Percentiles rank a stretch among this genome's conserved stretches.
Conservation (phyloP, 2,113 vertebrate genomes). For the Otocyon megalotis region DNA sequence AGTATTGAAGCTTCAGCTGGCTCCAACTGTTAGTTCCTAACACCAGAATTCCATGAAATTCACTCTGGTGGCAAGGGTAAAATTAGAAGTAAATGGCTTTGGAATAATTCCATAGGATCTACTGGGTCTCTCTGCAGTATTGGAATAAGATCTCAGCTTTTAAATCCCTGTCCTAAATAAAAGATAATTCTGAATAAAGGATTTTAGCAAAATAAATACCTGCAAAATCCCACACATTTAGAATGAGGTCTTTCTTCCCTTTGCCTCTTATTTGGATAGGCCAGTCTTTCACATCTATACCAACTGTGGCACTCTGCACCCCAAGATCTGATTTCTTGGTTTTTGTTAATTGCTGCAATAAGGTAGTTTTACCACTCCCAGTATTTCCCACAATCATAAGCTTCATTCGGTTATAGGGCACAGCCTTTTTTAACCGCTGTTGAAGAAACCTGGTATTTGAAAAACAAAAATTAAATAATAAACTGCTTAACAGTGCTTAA, state of each 20-base stretch:
- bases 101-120: background rate
- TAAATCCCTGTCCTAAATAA: background rate
- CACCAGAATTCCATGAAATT: background rate
- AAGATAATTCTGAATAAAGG: background rate
- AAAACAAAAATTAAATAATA: slow-evolving; percentile 53
- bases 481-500: background rate
- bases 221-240: slow-evolving; percentile 99
- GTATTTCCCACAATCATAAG: slow-evolving; percentile 96
- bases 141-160: slow-evolving; percentile 13
- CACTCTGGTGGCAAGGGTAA: background rate
- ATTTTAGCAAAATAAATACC: slow-evolving; percentile 85
- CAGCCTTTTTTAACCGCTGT: slow-evolving; percentile 96
- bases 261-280: slow-evolving; percentile 89
- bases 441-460: slow-evolving; percentile 93
- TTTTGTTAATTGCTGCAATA: slow-evolving; percentile 95
- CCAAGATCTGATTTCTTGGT: slow-evolving; percentile 87
- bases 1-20: background rate
- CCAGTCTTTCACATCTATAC: slow-evolving; percentile 96
- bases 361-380: slow-evolving; percentile 94
- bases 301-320: slow-evolving; percentile 82
- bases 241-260: slow-evolving; percentile 90
- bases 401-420: slow-evolving; percentile 97
- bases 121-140: background rate
- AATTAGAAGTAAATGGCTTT: background rate
- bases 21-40: background rate